Evolutionary conservation across 2,888 invertebrate genomes (phyloP), one percentile per base, ranked within the genome.

Genomic region (Esperia sulphurella): DNA sequence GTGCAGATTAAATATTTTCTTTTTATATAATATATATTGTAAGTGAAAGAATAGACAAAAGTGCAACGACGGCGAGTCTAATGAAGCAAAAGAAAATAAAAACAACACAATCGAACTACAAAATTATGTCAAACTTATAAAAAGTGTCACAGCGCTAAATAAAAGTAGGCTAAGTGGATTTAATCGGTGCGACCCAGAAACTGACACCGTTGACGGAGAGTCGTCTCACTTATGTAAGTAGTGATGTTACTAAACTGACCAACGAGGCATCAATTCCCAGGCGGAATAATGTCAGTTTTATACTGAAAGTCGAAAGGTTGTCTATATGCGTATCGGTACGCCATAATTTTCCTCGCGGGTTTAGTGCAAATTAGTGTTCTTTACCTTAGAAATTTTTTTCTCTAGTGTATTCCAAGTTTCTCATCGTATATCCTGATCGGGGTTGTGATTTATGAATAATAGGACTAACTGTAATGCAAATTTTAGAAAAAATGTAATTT

Each of bases 151-250:
- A 79, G 80, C 71, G 72, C 74, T 76, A 75, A 77, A 82, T 75
- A 81, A 84, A 87, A 84, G 82, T 85, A 81, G 86, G 85, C 76
- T 86, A 85, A 85, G 81, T 84, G 78, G 81, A 82, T 83, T 48
- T 81, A 83, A 79, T 83, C 81, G 77, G 79, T 69, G 71, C 81
- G 86, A 83, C 88, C 87, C 83, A 88, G 85, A 86, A 87, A 86
- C 72, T 70, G 74, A 67, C 68, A 65, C 66, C 66, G 72, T 62
- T 58, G 64, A 68, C 65, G 65, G 63, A 65, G 61, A 65, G 61
- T 57, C 42, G 40, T 8, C 40, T 51, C 30, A 51, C 48, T 45
- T 47, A 47, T 46, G 46, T 50, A 50, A 46, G 50, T 48, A 46
- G 33, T 21, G 14, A 49, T 44, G 48, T 51, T 46, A 49, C 48